Evolutionary conservation across 2,888 invertebrate genomes (phyloP), one percentile per base, ranked within the genome.

Genomic region (Abrostola triplasia): DNA sequence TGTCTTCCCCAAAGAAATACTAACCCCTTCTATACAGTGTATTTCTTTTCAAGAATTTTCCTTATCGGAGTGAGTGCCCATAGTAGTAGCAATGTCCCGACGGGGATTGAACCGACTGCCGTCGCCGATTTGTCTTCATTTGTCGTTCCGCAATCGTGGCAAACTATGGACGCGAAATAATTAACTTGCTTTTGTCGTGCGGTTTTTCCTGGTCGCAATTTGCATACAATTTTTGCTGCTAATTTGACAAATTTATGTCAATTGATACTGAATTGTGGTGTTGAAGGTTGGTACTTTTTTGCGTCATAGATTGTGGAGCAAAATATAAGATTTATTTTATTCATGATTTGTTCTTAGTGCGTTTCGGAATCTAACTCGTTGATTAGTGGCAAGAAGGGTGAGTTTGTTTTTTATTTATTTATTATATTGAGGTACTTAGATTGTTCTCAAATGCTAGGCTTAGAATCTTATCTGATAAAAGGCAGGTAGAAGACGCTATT

Each of bases 81-180:
- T 72, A 40, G 78, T 76, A 76, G 57, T 51, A 36, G 54, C 12
- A 5, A 37, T 50, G 37, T 74, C 59, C 71, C 76, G 40, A 42
- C 41, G 55, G 70, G 70, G 41, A 67, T 62, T 57, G 61, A 69
- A 71, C 70, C 59, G 56, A 71, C 71, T 76, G 63, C 70, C 66
- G 54, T 61, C 60, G 7, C 48, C 77, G 70, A 81, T 81, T 76
- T 76, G 67, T 81, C 81, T 81, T 81, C 81, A 81, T 81, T 81
- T 80, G 79, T 73, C 66, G 59, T 57, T 35, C 63, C 58, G 54
- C 72, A 75, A 73, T 70, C 71, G 67, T 57, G 44, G 64, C 67
- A 73, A 76, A 78, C 79, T 78, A 76, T 76, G 54, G 63, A 54
- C 68, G 69, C 62, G 63, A 77, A 73, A 77, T 80, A 81, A 80